phyloP scores from a whole-genome alignment of 2,888 invertebrate genomes.

The Lycaena phlaeas region DNA sequence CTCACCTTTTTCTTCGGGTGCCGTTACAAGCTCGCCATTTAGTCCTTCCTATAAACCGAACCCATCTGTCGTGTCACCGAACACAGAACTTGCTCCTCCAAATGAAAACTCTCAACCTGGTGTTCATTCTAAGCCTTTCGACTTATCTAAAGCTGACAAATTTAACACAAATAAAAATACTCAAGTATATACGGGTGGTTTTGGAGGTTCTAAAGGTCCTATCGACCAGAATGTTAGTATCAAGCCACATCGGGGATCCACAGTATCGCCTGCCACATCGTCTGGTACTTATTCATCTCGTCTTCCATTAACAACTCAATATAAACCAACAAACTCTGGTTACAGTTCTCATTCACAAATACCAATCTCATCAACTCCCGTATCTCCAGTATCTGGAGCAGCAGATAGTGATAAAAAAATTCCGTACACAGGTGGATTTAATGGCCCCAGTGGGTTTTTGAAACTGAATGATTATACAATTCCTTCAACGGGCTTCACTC shows the following conservation, averaged over 20 bases:
- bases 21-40: not conserved
- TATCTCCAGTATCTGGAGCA: not conserved
- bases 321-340: not conserved
- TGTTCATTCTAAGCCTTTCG: not conserved
- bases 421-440: slow-evolving; percentile 37
- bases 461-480: slow-evolving; percentile 36
- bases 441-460: slow-evolving; percentile 33
- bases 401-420: slow-evolving; percentile 14
- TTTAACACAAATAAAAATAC: slow-evolving; percentile 13
- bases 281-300: not conserved
- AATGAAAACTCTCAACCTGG: not conserved
- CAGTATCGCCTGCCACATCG: not conserved
- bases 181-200: slow-evolving; percentile 19
- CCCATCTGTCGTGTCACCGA: not conserved
- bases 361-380: not conserved
- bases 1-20: not conserved
- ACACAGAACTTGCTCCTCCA: not conserved
- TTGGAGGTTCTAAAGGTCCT: slow-evolving; percentile 17
- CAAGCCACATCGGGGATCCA: not conserved
- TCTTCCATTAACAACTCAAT: not conserved
- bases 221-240: slow-evolving; percentile 8
- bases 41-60: not conserved
- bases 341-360: not conserved
- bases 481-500: slow-evolving; percentile 20
- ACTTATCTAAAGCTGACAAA: slow-evolving; percentile 2